These are phyloP conservation scores for Ptyas mucosa DNA, from an alignment of 2,113 vertebrate species.

Conservation along the genomic window DNA sequence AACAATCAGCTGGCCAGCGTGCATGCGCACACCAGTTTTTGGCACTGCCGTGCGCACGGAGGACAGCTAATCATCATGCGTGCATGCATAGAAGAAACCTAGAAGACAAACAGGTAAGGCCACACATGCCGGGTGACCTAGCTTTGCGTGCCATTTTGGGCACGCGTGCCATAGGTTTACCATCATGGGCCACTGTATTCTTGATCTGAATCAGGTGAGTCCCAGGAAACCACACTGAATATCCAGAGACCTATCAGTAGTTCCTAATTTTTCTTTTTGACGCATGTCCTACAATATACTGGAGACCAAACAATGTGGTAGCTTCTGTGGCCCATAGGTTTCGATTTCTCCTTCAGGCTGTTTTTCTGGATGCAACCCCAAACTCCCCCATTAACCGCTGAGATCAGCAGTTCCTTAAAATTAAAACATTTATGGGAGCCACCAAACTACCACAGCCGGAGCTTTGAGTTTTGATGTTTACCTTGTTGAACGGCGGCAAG, in stretches of 20 bases:
- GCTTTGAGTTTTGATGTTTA: conserved; percentile 64
- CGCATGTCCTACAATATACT: not conserved
- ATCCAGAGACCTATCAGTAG: no score
- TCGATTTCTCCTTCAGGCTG: conserved; percentile 14
- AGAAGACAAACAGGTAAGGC: no score
- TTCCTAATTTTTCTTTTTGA: not conserved
- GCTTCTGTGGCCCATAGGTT: conserved; percentile 27
- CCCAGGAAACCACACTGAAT: not conserved
- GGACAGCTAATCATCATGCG: no score
- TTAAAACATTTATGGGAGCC: conserved; percentile 49
- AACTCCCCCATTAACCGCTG: conserved; percentile 31
- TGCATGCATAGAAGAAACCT: no score
- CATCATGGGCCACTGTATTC: not conserved
- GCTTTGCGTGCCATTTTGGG: no score
- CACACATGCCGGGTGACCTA: no score
- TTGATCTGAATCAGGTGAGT: not conserved
- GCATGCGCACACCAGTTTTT: no score
- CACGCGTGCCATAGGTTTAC: no score
- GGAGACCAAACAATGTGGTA: conserved; percentile 33
- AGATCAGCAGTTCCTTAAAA: conserved; percentile 52
- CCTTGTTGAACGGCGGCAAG: conserved; percentile 55
- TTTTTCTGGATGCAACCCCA: conserved; percentile 47
- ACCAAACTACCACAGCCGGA: conserved; percentile 50
- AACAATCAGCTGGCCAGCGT: no score
- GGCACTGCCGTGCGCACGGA: no score